Conservation (phyloP, 2,888 invertebrate species). For the Lasioglossum malachurum region DNA sequence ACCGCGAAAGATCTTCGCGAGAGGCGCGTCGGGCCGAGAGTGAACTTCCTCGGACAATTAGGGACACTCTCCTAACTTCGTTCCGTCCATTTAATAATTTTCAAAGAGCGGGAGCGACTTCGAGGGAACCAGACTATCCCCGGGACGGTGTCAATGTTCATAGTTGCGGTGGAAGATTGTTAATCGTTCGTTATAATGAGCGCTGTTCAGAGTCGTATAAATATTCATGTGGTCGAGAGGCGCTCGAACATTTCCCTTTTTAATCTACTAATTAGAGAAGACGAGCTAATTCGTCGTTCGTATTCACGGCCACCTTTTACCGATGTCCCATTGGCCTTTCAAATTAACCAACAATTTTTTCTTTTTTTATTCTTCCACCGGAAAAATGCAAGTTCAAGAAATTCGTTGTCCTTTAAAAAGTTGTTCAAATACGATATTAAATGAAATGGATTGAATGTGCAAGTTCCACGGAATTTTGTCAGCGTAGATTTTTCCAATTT, state of each 20-base stretch:
- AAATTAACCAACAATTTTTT: neutral
- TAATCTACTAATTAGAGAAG: neutral
- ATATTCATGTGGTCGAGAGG: neutral
- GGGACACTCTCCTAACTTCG: slow-evolving; percentile 24
- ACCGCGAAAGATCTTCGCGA: slow-evolving; percentile 5
- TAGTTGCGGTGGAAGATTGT: neutral
- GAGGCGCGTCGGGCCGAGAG: neutral
- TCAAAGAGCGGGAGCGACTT: neutral
- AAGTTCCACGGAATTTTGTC: neutral
- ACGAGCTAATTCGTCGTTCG: neutral
- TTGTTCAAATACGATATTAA: neutral
- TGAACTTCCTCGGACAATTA: slow-evolving; percentile 26
- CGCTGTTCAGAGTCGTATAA: neutral
- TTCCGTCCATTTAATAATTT: slow-evolving; percentile 25
- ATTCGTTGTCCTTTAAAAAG: neutral
- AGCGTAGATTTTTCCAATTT: neutral
- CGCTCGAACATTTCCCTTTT: slow-evolving; percentile 2
- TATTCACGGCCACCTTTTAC: neutral
- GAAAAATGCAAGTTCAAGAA: neutral
- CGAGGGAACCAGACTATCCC: neutral
- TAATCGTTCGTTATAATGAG: slow-evolving; percentile 1
- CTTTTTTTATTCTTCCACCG: neutral
- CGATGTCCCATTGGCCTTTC: neutral
- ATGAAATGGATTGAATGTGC: no score
- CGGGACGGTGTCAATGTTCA: slow-evolving; percentile 3